Evolutionary conservation across 1,140 invertebrate genomes (phyloP).

Genomic region (Magallana ariakensis): DNA sequence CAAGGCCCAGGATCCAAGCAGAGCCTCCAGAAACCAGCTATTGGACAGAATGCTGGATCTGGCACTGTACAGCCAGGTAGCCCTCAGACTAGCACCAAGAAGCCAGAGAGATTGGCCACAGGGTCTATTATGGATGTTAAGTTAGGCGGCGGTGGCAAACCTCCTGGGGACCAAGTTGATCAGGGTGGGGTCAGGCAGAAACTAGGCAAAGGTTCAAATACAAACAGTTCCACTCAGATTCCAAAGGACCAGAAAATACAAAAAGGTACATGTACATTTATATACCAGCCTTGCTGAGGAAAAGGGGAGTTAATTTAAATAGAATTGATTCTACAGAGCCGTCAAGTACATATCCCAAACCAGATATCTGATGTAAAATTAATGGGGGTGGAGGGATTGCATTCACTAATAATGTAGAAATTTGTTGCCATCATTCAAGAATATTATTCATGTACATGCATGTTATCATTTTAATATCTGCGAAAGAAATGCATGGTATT

Average conservation of each 20-base stretch:
- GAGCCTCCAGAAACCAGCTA: background rate
- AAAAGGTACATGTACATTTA: too few species aligned
- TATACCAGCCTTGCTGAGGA: too few species aligned
- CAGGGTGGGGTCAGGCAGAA: background rate
- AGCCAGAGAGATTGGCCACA: background rate
- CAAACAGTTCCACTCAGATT: background rate
- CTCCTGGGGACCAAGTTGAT: background rate
- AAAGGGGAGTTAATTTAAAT: too few species aligned
- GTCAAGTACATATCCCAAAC: too few species aligned
- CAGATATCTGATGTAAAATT: too few species aligned
- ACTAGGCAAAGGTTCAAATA: background rate
- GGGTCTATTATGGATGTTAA: slow-evolving; percentile 5
- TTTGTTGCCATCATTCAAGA: too few species aligned
- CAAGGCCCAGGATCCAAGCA: background rate
- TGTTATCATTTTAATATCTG: too few species aligned
- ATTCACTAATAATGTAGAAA: too few species aligned
- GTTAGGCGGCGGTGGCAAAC: background rate
- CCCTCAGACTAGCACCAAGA: background rate
- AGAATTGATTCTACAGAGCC: too few species aligned
- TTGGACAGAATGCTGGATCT: background rate
- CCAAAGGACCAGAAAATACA: background rate
- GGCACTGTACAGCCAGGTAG: background rate
- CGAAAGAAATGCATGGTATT: too few species aligned
- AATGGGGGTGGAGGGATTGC: too few species aligned
- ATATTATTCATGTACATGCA: too few species aligned